Conservation (phyloP, 1,140 invertebrate genomes). For the Ceratina calcarata region DNA sequence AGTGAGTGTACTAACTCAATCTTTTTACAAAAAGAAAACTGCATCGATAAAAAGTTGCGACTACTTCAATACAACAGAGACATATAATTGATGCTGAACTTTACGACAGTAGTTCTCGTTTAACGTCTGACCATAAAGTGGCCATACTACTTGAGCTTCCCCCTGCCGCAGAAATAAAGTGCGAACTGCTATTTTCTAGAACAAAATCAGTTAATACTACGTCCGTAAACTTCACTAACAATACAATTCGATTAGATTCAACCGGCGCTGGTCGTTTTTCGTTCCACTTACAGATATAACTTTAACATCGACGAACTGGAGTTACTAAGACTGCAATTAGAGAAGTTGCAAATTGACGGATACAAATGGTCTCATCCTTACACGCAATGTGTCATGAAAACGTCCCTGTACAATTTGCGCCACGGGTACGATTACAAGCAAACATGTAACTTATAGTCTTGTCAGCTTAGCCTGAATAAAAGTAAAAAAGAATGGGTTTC, state of each 20-base stretch:
- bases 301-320: slow-evolving; percentile 84
- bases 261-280: slow-evolving; percentile 29
- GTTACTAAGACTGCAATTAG: slow-evolving; percentile 85
- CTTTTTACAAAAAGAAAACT: neutral
- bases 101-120: slow-evolving; percentile 12
- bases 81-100: neutral
- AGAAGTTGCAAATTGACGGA: slow-evolving; percentile 84
- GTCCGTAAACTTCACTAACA: neutral
- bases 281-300: slow-evolving; percentile 80
- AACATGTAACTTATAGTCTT: too few relatives aligned
- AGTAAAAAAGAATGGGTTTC: neutral
- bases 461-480: too few relatives aligned
- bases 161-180: neutral
- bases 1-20: slow-evolving; percentile 75
- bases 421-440: slow-evolving; percentile 75
- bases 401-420: slow-evolving; percentile 85
- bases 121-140: slow-evolving; percentile 29
- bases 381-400: slow-evolving; percentile 91
- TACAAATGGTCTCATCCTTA: slow-evolving; percentile 91
- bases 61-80: too few relatives aligned
- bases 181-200: neutral
- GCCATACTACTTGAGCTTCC: slow-evolving; percentile 7
- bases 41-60: neutral
- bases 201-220: neutral
- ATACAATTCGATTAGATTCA: neutral